Evolutionary conservation across 2,888 invertebrate species (phyloP).

Genomic region (Agrochola lota): DNA sequence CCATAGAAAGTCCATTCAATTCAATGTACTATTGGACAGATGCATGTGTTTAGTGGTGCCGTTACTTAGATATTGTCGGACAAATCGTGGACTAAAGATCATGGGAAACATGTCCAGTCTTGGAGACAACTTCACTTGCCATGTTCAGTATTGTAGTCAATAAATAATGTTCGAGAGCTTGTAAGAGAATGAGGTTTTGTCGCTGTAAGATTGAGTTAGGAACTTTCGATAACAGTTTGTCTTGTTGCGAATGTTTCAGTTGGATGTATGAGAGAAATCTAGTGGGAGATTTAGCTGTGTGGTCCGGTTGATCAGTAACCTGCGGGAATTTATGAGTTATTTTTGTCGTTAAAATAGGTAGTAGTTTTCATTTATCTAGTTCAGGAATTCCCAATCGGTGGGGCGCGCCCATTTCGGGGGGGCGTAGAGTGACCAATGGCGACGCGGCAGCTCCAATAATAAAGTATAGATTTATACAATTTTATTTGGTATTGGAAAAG

Average conservation of each 20-base stretch:
- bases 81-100: constrained; percentile 66
- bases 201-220: constrained; percentile 41
- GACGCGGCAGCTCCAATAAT: too few relatives aligned
- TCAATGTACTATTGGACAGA: constrained; percentile 62
- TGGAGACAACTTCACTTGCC: constrained; percentile 63
- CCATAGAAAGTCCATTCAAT: constrained; percentile 70
- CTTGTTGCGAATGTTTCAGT: constrained; percentile 42
- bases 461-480: too few relatives aligned
- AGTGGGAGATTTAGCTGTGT: constrained; percentile 3
- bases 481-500: too few relatives aligned
- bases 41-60: constrained; percentile 67
- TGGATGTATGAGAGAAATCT: constrained; percentile 3
- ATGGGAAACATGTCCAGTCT: constrained; percentile 53
- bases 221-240: constrained; percentile 52
- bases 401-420: too few relatives aligned
- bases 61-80: constrained; percentile 65
- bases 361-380: not conserved
- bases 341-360: not conserved
- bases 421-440: too few relatives aligned
- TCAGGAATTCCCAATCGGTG: too few relatives aligned
- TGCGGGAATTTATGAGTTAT: not conserved
- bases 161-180: constrained; percentile 55
- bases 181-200: constrained; percentile 45
- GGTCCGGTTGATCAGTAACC: constrained; percentile 23
- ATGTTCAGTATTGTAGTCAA: constrained; percentile 40